Conservation (phyloP, 2,797 vertebrate species). For the Meda fulgida region DNA sequence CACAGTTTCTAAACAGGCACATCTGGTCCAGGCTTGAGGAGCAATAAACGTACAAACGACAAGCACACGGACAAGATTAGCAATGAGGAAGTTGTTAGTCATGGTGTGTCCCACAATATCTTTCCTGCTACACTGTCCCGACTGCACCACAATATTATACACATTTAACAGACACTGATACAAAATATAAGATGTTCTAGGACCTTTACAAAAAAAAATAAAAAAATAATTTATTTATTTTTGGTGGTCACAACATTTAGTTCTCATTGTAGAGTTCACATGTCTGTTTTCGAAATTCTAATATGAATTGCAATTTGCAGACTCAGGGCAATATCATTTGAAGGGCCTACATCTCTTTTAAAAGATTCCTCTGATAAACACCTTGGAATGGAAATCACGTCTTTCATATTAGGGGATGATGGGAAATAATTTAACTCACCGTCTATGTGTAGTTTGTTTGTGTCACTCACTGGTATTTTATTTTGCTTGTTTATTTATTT, state of each 20-base stretch:
- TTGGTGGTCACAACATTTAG: not conserved
- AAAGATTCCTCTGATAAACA: not conserved
- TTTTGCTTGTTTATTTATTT: not conserved
- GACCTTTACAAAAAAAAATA: not conserved
- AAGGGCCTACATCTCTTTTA: not conserved
- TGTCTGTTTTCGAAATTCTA: not conserved
- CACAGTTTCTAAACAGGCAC: constrained; percentile 49
- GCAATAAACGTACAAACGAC: constrained; percentile 24
- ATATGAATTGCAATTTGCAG: not conserved
- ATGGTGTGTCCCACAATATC: constrained; percentile 49
- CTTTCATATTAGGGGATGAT: not conserved
- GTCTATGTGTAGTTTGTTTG: not conserved
- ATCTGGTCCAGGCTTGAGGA: constrained; percentile 42
- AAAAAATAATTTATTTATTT: not conserved
- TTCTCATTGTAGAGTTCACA: not conserved
- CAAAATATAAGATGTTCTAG: not conserved
- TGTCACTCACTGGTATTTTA: not conserved
- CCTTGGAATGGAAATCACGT: not conserved
- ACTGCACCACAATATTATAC: constrained; percentile 21
- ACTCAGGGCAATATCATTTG: not conserved
- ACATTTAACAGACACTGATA: constrained; percentile 9
- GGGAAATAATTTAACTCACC: not conserved
- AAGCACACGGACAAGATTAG: constrained; percentile 41
- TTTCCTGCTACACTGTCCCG: not conserved
- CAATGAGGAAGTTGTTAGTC: constrained; percentile 56